phyloP scores from a whole-genome alignment of 2,113 vertebrate species.

The Paramormyrops kingsleyae region DNA sequence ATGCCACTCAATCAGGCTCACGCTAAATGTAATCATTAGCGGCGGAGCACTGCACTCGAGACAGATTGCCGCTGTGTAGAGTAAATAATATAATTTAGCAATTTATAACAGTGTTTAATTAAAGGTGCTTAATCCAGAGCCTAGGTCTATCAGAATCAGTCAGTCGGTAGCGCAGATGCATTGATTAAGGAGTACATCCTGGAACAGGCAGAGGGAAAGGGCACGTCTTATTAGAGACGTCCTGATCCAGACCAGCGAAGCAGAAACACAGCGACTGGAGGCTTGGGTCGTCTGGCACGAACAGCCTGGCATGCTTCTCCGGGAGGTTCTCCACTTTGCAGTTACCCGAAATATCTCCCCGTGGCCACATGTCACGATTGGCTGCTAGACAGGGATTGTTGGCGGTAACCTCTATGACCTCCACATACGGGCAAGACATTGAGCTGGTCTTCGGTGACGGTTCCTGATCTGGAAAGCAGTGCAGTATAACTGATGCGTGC shows the following conservation, averaged over 20 bases:
- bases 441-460: neutral
- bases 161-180: neutral
- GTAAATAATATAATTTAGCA: neutral
- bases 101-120: conserved; percentile 3
- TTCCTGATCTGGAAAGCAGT: neutral
- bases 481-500: neutral
- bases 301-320: neutral
- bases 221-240: neutral
- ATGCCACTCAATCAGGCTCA: neutral
- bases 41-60: neutral
- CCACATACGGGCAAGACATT: neutral
- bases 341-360: neutral
- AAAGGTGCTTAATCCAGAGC: neutral
- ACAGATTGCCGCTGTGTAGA: neutral
- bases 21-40: neutral
- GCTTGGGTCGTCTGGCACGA: neutral
- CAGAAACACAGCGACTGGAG: neutral
- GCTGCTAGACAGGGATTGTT: neutral
- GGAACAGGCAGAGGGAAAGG: neutral
- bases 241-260: neutral
- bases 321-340: neutral
- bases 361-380: neutral
- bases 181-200: neutral
- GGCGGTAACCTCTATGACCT: neutral
- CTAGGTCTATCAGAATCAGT: neutral